Conservation (phyloP, 2,113 vertebrate genomes). For the Tetrax tetrax region DNA sequence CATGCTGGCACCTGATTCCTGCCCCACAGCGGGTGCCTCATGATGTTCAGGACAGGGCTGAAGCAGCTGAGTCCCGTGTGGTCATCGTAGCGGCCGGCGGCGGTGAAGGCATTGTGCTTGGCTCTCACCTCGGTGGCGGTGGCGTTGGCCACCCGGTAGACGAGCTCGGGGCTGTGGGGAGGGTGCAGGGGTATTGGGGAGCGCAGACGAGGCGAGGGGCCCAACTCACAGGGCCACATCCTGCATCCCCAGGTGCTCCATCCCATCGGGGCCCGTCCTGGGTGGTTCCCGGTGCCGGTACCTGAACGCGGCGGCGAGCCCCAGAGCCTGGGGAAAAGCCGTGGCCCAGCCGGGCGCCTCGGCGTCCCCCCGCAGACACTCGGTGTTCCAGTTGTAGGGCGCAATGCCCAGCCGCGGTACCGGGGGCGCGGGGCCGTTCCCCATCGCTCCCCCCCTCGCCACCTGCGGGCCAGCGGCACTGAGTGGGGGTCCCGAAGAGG, state of each 20-base stretch:
- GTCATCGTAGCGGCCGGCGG: slow-evolving; percentile 48
- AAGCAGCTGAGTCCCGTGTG: slow-evolving; percentile 75
- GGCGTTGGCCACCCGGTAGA: slow-evolving; percentile 19
- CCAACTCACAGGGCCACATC: neutral
- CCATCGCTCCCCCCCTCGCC: slow-evolving; percentile 46
- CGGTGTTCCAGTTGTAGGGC: slow-evolving; percentile 73
- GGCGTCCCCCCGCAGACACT: slow-evolving; percentile 63
- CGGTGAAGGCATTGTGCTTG: slow-evolving; percentile 55
- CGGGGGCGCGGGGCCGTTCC: slow-evolving; percentile 70
- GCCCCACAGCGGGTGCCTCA: slow-evolving; percentile 73
- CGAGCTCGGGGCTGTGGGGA: slow-evolving; percentile 16
- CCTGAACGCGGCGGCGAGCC: slow-evolving; percentile 45
- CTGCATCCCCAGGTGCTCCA: neutral
- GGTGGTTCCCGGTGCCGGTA: neutral
- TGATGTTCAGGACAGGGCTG: slow-evolving; percentile 73
- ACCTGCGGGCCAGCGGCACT: slow-evolving; percentile 34
- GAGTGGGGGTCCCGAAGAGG: neutral
- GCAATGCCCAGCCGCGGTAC: slow-evolving; percentile 57
- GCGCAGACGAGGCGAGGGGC: rapidly evolving
- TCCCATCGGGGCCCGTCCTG: no score
- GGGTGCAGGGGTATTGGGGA: rapidly evolving
- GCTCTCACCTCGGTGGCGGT: slow-evolving; percentile 50
- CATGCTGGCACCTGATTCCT: slow-evolving; percentile 61
- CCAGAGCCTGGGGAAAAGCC: slow-evolving; percentile 27
- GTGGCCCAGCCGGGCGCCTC: slow-evolving; percentile 62